Evolutionary conservation across 2,113 vertebrate genomes (phyloP).

Genomic region (Stigmatopora argus): DNA sequence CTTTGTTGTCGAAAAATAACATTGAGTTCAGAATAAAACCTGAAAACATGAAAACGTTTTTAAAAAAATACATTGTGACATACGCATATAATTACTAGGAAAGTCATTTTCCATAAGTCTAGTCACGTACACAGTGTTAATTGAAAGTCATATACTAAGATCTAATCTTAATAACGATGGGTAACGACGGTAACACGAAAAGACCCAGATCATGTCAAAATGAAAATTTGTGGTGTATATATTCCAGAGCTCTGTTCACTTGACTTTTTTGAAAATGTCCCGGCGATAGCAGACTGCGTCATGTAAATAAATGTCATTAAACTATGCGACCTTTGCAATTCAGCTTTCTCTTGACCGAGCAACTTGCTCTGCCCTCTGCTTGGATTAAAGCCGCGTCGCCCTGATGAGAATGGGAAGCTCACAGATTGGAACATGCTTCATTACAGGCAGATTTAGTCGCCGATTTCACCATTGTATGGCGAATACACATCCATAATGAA

Average conservation of each 20-base stretch:
- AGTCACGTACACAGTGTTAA: too few species aligned
- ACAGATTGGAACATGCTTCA: constrained; percentile 50
- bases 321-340: constrained; percentile 34
- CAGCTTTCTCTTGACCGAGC: constrained; percentile 20
- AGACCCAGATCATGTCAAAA: too few species aligned
- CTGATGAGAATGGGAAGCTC: constrained; percentile 22
- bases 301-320: not conserved
- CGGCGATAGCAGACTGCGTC: not conserved
- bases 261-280: not conserved
- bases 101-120: too few species aligned
- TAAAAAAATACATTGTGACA: too few species aligned
- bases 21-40: too few species aligned
- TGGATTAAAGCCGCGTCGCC: constrained; percentile 45
- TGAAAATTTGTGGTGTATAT: too few species aligned
- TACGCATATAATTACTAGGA: too few species aligned
- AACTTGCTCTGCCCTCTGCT: constrained; percentile 17
- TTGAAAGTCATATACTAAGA: too few species aligned
- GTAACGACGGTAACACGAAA: too few species aligned
- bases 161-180: too few species aligned
- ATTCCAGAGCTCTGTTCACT: not conserved
- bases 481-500: constrained; percentile 22
- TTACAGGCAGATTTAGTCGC: constrained; percentile 49
- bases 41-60: too few species aligned
- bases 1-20: too few species aligned
- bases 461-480: constrained; percentile 30